These are phyloP conservation scores for Drosophila cardini DNA, from an alignment of 1,140 invertebrate species.

Conservation along the genomic window DNA sequence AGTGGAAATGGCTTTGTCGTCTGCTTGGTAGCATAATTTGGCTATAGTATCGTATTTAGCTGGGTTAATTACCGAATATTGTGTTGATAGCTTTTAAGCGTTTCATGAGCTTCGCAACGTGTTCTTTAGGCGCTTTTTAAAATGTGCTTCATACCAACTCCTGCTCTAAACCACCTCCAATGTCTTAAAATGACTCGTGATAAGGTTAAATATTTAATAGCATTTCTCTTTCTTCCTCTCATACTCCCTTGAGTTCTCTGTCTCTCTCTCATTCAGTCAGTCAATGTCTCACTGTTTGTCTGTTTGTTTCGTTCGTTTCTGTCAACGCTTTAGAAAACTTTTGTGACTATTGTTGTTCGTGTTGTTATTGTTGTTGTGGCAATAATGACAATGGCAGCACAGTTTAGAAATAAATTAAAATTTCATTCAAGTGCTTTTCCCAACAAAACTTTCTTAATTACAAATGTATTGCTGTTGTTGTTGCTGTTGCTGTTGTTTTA, in stretches of 20 bases:
- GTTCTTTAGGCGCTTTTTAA: conserved; percentile 63
- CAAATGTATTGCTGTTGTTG: conserved; percentile 66
- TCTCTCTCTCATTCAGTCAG: conserved; percentile 35
- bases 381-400: conserved; percentile 56
- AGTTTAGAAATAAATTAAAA: conserved; percentile 83
- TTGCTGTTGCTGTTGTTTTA: conserved; percentile 1
- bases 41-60: conserved; percentile 71
- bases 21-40: conserved; percentile 63
- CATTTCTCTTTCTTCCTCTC: conserved; percentile 40
- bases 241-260: conserved; percentile 1
- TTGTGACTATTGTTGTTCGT: conserved; percentile 38
- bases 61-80: conserved; percentile 80
- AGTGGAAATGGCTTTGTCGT: conserved; percentile 17
- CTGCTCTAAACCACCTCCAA: conserved; percentile 23
- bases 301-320: conserved; percentile 34
- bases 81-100: conserved; percentile 79
- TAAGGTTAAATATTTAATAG: conserved; percentile 81
- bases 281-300: conserved; percentile 33
- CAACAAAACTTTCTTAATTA: conserved; percentile 80
- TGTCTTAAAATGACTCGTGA: conserved; percentile 58
- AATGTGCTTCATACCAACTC: conserved; percentile 34
- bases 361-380: conserved; percentile 49
- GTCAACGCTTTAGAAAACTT: conserved; percentile 66
- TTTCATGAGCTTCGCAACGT: conserved; percentile 62
- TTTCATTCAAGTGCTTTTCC: conserved; percentile 79